These are phyloP conservation scores for Virgularia gustaviana DNA, from an alignment of 92 coral and sea anemone genomes.

Conservation along the genomic window DNA sequence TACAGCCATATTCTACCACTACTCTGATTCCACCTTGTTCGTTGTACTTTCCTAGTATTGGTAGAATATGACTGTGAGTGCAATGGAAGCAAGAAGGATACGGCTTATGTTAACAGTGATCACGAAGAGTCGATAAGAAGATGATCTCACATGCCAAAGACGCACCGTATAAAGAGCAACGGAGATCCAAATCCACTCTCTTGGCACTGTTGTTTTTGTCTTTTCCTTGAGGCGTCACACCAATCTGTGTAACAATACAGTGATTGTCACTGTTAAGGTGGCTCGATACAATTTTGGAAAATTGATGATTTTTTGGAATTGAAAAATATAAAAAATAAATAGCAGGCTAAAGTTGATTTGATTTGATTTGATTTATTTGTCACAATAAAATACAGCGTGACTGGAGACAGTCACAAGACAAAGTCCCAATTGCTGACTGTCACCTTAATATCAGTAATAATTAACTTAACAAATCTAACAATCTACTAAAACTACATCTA, in stretches of 20 bases:
- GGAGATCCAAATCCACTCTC: conserved; percentile 34
- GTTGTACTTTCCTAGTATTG: not conserved
- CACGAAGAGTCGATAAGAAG: conserved; percentile 50
- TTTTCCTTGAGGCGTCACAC: conserved; percentile 31
- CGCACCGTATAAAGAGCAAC: conserved; percentile 25
- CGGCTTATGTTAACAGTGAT: conserved; percentile 5
- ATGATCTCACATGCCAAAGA: conserved; percentile 45
- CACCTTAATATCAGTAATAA: too few relatives aligned
- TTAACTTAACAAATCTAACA: too few relatives aligned
- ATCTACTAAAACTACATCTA: too few relatives aligned
- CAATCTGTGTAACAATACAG: conserved; percentile 23
- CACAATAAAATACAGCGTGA: too few relatives aligned
- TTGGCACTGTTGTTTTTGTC: conserved; percentile 31
- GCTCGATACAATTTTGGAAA: too few relatives aligned
- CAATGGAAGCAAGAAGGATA: conserved; percentile 29
- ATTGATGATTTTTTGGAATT: too few relatives aligned
- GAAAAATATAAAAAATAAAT: too few relatives aligned
- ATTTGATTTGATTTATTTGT: too few relatives aligned
- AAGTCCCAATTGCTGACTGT: too few relatives aligned
- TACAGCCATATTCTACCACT: conserved; percentile 41
- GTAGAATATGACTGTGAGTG: conserved; percentile 46
- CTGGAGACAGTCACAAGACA: too few relatives aligned
- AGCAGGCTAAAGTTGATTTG: too few relatives aligned
- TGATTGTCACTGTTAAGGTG: conserved; percentile 39
- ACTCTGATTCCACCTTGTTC: not conserved